These are phyloP conservation scores for Sarcophaga bullata DNA, from an alignment of 1,140 invertebrate species.

Conservation along the genomic window DNA sequence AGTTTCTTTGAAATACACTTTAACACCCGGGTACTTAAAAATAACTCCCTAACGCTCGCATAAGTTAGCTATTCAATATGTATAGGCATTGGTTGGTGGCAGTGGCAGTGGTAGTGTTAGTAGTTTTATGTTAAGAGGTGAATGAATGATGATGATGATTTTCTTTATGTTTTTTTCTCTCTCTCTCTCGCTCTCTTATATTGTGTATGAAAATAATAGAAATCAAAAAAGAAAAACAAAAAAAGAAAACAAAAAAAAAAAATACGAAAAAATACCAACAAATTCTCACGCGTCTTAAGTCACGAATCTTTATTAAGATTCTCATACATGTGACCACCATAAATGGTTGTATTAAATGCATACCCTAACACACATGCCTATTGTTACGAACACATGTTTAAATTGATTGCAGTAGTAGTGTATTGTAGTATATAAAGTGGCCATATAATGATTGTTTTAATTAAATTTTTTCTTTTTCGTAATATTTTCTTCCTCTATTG, in stretches of 20 bases:
- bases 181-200: too few species aligned
- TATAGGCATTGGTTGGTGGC: not conserved
- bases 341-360: not conserved
- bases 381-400: not conserved
- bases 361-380: not conserved
- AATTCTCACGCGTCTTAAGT: slow-evolving; percentile 38
- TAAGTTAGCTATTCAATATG: not conserved
- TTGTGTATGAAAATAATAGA: not conserved
- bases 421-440: not conserved
- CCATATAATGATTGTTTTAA: slow-evolving; percentile 12
- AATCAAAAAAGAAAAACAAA: not conserved
- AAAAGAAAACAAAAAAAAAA: not conserved
- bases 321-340: slow-evolving; percentile 30
- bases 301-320: slow-evolving; percentile 23
- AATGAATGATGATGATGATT: slow-evolving; percentile 26
- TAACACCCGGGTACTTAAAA: slow-evolving; percentile 3
- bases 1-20: not conserved
- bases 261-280: not conserved
- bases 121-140: slow-evolving; percentile 17
- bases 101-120: not conserved
- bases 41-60: not conserved
- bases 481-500: not conserved
- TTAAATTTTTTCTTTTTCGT: not conserved
- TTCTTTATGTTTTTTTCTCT: not conserved
- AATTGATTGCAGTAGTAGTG: not conserved